phyloP scores from a whole-genome alignment of 2,113 vertebrate genomes.

The Perognathus longimembris region DNA sequence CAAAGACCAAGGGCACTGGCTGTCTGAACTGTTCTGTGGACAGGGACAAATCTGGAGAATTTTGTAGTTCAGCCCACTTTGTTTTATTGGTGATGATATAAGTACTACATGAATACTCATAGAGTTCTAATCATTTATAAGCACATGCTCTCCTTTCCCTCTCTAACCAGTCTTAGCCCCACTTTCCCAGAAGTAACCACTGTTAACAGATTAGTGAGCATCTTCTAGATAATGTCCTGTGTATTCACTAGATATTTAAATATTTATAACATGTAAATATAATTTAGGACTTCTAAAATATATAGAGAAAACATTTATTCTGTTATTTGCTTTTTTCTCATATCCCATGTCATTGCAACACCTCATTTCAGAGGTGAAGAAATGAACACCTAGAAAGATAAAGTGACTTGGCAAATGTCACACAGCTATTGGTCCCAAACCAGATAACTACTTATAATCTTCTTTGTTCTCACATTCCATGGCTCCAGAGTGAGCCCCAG shows the following conservation, averaged over 20 bases:
- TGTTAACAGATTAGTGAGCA: constrained; percentile 31
- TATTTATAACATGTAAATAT: background rate
- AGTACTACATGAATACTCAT: background rate
- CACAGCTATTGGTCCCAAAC: constrained; percentile 6
- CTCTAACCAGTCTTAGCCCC: background rate
- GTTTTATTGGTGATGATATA: background rate
- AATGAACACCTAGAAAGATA: constrained; percentile 48
- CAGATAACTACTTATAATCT: background rate
- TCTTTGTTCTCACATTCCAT: background rate
- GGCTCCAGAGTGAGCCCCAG: constrained; percentile 50
- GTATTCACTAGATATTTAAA: background rate
- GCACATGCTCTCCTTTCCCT: constrained; percentile 38
- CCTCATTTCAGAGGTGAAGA: constrained; percentile 14
- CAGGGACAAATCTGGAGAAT: background rate
- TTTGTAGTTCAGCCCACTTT: background rate
- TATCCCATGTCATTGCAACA: constrained; percentile 19
- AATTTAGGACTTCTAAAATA: constrained; percentile 41
- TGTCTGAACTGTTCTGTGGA: constrained; percentile 21
- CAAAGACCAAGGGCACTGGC: background rate
- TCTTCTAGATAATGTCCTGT: constrained; percentile 20
- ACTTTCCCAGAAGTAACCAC: background rate
- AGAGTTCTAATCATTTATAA: constrained; percentile 30
- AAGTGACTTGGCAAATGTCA: constrained; percentile 11
- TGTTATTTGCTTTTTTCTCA: constrained; percentile 24
- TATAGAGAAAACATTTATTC: constrained; percentile 9